Base-by-base conservation (phyloP, 2,888 invertebrate species). In the Drosophila barbarae region DNA sequence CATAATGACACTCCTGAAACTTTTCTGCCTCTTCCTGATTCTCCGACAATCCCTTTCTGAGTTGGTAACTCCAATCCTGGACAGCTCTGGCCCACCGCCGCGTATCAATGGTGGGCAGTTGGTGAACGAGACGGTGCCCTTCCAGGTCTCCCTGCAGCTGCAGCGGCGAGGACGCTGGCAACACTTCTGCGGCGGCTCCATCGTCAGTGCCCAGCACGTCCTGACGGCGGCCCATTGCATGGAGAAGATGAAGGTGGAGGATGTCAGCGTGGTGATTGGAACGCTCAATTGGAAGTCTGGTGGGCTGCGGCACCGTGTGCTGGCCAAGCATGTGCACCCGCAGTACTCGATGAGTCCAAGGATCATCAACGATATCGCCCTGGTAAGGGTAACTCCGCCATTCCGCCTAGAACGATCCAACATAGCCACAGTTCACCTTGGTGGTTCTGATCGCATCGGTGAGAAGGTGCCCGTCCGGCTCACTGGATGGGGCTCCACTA, bases 151-250 rank as follows among this genome's bases (percentile, higher is more conserved):
- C 3, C 49, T 88, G 53, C 88, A 88, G 66, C 18, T 70, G 54
- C 65, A 47, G 12, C 63, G 77, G 10, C 82, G 83, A 1, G 81
- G 81, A 1, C 71, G 84, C 7, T 89, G 87, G 85, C 74, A 75
- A 2, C 90, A 89, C 58, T 87, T 87, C 49, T 89, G 90, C 58
- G 88, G 89, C 3, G 89, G 89, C 26, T 87, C 88, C 18, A 88
- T 89, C 21, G 80, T 89, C 15, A 81, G 80, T 30, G 69, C 85
- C 30, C 60, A 76, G 64, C 85, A 88, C 65, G 82, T 89, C 0
- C 59, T 89, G 30, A 90, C 90, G 0, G 89, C 90, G 1, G 90
- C 89, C 0, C 89, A 89, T 74, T 90, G 89, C 59, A 76, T 87
- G 36, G 76, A 83, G 6, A 77, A 76, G 39, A 52, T 83, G 53